These are phyloP conservation scores for Iguana delicatissima DNA, from an alignment of 2,797 vertebrate genomes.

Conservation along the genomic window DNA sequence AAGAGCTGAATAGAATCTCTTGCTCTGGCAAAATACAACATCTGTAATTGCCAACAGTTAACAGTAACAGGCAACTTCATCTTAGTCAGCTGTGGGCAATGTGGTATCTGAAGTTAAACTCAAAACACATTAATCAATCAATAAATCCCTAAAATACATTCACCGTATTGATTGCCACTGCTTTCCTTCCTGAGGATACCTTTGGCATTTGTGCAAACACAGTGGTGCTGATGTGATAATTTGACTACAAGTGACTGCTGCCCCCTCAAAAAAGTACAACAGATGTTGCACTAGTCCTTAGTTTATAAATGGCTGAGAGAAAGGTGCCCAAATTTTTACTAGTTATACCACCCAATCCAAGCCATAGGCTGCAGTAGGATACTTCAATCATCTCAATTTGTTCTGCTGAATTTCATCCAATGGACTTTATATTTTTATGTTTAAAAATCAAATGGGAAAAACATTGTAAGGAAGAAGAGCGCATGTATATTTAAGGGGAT, in stretches of 20 bases:
- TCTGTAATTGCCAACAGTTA: slow-evolving; percentile 53
- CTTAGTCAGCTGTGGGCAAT: slow-evolving; percentile 74
- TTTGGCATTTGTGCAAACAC: slow-evolving; percentile 48
- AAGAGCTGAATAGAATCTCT: neutral
- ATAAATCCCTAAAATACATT: slow-evolving; percentile 66
- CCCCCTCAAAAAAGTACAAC: slow-evolving; percentile 23
- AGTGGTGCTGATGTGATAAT: slow-evolving; percentile 55
- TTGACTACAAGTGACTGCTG: slow-evolving; percentile 66
- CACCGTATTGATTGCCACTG: slow-evolving; percentile 59
- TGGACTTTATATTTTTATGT: neutral
- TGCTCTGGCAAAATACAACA: neutral
- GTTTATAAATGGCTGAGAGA: neutral
- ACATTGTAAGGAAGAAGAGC: neutral
- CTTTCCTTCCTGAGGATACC: slow-evolving; percentile 61
- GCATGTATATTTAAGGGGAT: neutral
- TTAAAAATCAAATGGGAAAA: neutral
- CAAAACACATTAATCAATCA: slow-evolving; percentile 76
- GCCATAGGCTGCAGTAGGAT: neutral
- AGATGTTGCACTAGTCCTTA: neutral
- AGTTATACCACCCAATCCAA: neutral
- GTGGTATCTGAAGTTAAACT: slow-evolving; percentile 57
- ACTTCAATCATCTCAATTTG: neutral
- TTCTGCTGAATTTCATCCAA: neutral
- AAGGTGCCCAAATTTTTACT: neutral
- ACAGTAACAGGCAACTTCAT: slow-evolving; percentile 72